Evolutionary conservation across 2,888 invertebrate species (phyloP).

Genomic region (Formica aserva): DNA sequence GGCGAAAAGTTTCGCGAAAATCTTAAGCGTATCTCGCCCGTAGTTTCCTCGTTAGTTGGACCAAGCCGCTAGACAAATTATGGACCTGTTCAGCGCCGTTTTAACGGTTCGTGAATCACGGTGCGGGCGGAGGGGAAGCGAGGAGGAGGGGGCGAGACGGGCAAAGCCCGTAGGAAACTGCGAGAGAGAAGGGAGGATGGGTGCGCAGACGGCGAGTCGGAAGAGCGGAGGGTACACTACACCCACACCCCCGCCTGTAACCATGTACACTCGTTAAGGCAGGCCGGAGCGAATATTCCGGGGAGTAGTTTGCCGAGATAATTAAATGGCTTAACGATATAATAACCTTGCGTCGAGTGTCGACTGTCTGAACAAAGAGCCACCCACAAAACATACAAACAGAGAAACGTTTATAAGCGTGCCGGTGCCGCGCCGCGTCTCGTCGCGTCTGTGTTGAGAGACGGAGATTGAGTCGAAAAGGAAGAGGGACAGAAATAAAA

Average conservation of each 20-base stretch:
- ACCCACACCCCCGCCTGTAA: conserved; percentile 54
- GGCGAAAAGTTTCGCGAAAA: conserved; percentile 65
- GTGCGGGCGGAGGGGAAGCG: conserved; percentile 82
- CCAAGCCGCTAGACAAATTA: conserved; percentile 79
- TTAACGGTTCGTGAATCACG: conserved; percentile 75
- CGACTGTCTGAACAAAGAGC: conserved; percentile 73
- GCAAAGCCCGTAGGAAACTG: conserved; percentile 10
- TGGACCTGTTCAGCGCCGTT: conserved; percentile 76
- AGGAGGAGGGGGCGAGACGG: conserved; percentile 28
- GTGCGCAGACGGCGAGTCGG: conserved; percentile 54
- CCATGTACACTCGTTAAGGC: conserved; percentile 80
- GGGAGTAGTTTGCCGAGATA: conserved; percentile 85
- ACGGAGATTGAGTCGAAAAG: conserved; percentile 31
- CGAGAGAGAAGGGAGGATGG: conserved; percentile 35
- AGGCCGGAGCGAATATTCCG: conserved; percentile 81
- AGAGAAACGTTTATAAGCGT: conserved; percentile 47
- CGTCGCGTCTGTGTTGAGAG: not conserved
- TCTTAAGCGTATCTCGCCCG: conserved; percentile 62
- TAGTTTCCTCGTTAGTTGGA: conserved; percentile 72
- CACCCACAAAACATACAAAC: conserved; percentile 72
- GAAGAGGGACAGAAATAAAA: conserved; percentile 6
- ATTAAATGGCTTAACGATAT: conserved; percentile 86
- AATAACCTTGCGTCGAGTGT: conserved; percentile 83
- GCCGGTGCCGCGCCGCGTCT: conserved; percentile 14
- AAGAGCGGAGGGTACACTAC: conserved; percentile 37